Conservation (phyloP, 2,113 vertebrate species). For the Zapus hudsonius region DNA sequence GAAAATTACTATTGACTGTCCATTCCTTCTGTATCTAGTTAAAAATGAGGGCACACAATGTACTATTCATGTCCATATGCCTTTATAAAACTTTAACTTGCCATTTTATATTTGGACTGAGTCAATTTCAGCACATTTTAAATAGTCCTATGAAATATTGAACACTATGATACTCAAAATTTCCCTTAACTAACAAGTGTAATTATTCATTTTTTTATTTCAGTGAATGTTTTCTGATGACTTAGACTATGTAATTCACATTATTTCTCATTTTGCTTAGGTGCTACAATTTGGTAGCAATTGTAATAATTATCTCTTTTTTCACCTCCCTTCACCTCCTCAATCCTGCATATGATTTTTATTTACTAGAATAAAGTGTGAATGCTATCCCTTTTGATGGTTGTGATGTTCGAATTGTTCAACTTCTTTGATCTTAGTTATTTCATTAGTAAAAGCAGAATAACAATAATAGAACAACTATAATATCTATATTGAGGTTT, state of each 20-base stretch:
- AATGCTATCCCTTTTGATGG: not conserved
- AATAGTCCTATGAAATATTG: not conserved
- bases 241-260: not conserved
- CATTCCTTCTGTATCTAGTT: not conserved
- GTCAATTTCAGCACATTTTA: not conserved
- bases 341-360: not conserved
- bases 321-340: not conserved
- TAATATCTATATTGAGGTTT: not conserved
- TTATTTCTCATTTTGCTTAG: slow-evolving; percentile 12
- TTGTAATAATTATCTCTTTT: not conserved
- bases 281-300: not conserved
- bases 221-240: slow-evolving; percentile 33
- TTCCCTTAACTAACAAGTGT: not conserved
- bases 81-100: not conserved
- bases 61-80: not conserved
- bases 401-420: not conserved
- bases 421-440: slow-evolving; percentile 6
- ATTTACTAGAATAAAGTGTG: not conserved
- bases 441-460: slow-evolving; percentile 30
- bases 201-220: slow-evolving; percentile 55
- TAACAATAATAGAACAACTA: not conserved
- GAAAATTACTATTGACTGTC: not conserved
- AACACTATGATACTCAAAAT: not conserved
- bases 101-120: slow-evolving; percentile 45
- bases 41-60: not conserved